A percentile compares a stretch with the other conserved stretches of the same genome.
phyloP scores from a whole-genome alignment of 2,113 vertebrate genomes.

The Daubentonia madagascariensis region DNA sequence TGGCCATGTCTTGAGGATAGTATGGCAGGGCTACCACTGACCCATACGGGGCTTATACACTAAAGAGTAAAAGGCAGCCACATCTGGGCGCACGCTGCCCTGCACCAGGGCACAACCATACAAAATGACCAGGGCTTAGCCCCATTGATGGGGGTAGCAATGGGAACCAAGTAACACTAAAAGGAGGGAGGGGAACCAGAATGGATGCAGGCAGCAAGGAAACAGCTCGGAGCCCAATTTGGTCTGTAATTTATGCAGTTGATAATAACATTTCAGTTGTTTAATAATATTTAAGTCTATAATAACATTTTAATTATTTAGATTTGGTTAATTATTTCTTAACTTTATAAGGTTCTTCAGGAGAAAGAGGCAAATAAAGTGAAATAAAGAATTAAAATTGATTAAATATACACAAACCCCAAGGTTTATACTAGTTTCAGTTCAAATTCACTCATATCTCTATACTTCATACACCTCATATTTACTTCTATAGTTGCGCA shows the following conservation, averaged over 20 bases:
- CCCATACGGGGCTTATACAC: not conserved
- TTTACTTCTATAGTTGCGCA: fast-evolving
- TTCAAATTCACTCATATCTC: not conserved
- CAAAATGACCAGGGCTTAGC: not conserved
- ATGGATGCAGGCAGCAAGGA: not conserved
- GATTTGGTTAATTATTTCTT: not conserved
- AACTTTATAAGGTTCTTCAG: not conserved
- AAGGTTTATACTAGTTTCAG: fast-evolving
- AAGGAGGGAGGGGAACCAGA: fast-evolving
- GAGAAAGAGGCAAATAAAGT: not conserved
- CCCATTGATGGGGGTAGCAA: no score
- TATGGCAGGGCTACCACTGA: not conserved
- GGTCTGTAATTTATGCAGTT: not conserved
- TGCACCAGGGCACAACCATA: not conserved
- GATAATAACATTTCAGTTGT: not conserved
- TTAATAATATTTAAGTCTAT: not conserved
- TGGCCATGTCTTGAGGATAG: not conserved
- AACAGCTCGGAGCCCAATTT: not conserved
- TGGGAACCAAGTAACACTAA: not conserved
- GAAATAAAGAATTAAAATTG: conserved; percentile 12
- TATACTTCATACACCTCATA: not conserved
- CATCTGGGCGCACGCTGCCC: fast-evolving
- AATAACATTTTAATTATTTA: not conserved
- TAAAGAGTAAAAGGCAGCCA: not conserved
- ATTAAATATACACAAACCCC: not conserved